Evolutionary conservation across 1,140 invertebrate genomes (phyloP), one percentile per base, ranked within the genome.

Genomic region (Hermatobates lingyangjiaoensis): DNA sequence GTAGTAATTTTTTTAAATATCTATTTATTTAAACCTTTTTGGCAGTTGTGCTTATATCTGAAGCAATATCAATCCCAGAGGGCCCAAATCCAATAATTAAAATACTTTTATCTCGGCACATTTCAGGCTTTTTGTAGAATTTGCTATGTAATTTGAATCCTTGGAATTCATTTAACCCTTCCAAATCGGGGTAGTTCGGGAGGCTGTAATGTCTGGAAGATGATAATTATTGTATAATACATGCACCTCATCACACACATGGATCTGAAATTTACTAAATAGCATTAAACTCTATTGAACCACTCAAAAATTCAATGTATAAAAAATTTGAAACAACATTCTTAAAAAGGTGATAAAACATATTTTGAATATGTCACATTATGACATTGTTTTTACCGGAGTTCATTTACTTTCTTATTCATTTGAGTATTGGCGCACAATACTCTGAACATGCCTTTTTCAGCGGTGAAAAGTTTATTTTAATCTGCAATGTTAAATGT

Each of bases 41-140:
- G 2, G 70, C 69, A 38, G 63, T 54, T 7, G 60, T 21, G 1
- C 69, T 57, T 24, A 81, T 61, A 55, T 81, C 78, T 0, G 73
- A 49, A 23, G 69, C 68, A 48, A 86, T 80, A 60, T 87, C 82
- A 38, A 74, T 63, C 2, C 79, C 83, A 1, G 81, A 85, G 38
- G 75, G 66, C 23, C 73, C 72, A 38, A 71, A 75, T 25, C 83
- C 83, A 46, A 86, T 62, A 52, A 83, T 61, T 14, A 81, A 63
- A 1, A 86, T 76, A 40, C 48, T 71, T 62, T 77, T 71, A 7
- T 61, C 68, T 21, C 57, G 55, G 62, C 72, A 83, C 26, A 54
- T 30, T 42, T 76, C 68, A 0, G 77, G 70, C 28, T 61, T 64
- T 57, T 81, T 67, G 58, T 83, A 87, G 50, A 72, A 62, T 57